Conservation (phyloP, 1,140 invertebrate species). For the Drosophila sp. region DNA sequence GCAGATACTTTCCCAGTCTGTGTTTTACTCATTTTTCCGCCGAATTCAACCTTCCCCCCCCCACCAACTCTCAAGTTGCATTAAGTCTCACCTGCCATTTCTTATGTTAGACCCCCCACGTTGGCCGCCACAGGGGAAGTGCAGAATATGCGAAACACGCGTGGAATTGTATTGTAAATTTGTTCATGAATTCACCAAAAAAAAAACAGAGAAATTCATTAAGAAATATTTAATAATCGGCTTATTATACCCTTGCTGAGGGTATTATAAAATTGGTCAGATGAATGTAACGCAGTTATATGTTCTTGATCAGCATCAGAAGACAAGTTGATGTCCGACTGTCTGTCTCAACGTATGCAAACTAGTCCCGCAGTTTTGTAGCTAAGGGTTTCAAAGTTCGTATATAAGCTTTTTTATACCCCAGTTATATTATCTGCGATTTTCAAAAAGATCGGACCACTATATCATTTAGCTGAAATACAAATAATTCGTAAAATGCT, state of each 20-base stretch:
- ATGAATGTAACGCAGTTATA: no score
- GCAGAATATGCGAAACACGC: constrained; percentile 37
- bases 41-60: not conserved
- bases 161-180: constrained; percentile 21
- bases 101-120: constrained; percentile 7
- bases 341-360: no score
- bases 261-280: no score
- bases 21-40: constrained; percentile 7
- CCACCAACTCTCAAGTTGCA: not conserved
- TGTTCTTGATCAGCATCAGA: no score
- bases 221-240: constrained; percentile 79
- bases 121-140: constrained; percentile 36
- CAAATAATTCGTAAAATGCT: no score
- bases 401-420: no score
- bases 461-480: no score
- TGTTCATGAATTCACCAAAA: constrained; percentile 28
- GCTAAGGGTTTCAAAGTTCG: no score
- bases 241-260: constrained; percentile 33
- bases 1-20: constrained; percentile 6
- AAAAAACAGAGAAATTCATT: constrained; percentile 64
- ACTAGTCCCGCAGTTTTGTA: no score
- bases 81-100: constrained; percentile 21
- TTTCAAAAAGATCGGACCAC: no score
- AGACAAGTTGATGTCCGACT: no score
- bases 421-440: no score